Evolutionary conservation across 2,797 vertebrate species (phyloP).

Genomic region (Halcyon chelicuti): DNA sequence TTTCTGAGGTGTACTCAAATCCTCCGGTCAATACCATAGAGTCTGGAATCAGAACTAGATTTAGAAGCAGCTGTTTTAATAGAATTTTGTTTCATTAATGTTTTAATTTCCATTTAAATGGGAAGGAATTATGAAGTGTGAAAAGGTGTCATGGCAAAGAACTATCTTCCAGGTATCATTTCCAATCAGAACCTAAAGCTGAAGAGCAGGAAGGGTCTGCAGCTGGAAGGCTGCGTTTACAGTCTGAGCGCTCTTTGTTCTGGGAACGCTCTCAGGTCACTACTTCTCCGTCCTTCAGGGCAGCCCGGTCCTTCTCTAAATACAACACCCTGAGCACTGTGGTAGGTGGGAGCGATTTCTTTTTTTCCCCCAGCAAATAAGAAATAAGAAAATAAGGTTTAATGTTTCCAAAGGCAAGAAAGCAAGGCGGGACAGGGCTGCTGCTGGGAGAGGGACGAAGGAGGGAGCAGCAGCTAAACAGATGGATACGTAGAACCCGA

Average conservation of each 20-base stretch:
- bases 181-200: background rate
- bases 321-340: background rate
- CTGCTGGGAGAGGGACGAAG: background rate
- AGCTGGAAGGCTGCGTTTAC: background rate
- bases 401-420: background rate
- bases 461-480: background rate
- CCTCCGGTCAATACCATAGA: background rate
- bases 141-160: background rate
- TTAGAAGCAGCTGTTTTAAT: background rate
- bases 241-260: background rate
- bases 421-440: background rate
- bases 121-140: background rate
- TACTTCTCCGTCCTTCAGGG: background rate
- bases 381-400: background rate
- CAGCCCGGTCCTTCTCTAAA: background rate
- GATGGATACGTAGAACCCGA: background rate
- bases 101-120: background rate
- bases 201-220: accelerated
- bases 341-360: background rate
- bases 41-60: background rate
- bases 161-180: background rate
- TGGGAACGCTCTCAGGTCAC: background rate
- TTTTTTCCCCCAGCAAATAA: accelerated
- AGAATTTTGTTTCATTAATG: background rate
- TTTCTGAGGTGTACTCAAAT: background rate